Evolutionary conservation across 2,797 vertebrate species (phyloP).

Genomic region (Brachyrhaphis roseni): DNA sequence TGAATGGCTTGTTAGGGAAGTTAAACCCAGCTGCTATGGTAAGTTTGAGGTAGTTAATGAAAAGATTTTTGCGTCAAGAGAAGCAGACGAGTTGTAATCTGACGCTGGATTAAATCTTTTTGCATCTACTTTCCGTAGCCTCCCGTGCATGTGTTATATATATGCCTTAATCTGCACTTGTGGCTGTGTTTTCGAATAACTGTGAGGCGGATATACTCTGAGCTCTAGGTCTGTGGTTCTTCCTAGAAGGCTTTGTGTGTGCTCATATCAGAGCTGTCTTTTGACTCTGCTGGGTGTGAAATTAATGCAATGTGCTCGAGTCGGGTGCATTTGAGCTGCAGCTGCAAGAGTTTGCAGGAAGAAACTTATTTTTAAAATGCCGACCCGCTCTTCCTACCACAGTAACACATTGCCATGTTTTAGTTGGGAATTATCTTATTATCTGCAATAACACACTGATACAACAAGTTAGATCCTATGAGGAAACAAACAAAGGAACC

Average conservation of each 20-base stretch:
- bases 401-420: background rate
- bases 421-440: background rate
- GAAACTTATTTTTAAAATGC: slow-evolving; percentile 8
- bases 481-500: background rate
- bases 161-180: slow-evolving; percentile 59
- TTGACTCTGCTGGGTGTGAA: slow-evolving; percentile 42
- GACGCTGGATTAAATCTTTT: slow-evolving; percentile 19
- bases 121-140: slow-evolving; percentile 25
- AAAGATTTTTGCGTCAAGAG: background rate
- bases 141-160: slow-evolving; percentile 24
- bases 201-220: slow-evolving; percentile 68
- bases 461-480: background rate
- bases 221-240: slow-evolving; percentile 79
- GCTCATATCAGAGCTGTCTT: slow-evolving; percentile 24
- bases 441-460: background rate
- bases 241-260: slow-evolving; percentile 78
- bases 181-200: slow-evolving; percentile 76
- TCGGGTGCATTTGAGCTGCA: slow-evolving; percentile 31
- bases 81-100: slow-evolving; percentile 18
- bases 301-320: slow-evolving; percentile 30
- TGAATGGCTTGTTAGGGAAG: background rate
- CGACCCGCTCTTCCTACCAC: background rate
- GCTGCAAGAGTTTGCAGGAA: slow-evolving; percentile 18
- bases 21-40: background rate
- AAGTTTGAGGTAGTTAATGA: background rate